Base-by-base conservation (phyloP, 2,888 invertebrate genomes). In the Amblyteles armatorius region DNA sequence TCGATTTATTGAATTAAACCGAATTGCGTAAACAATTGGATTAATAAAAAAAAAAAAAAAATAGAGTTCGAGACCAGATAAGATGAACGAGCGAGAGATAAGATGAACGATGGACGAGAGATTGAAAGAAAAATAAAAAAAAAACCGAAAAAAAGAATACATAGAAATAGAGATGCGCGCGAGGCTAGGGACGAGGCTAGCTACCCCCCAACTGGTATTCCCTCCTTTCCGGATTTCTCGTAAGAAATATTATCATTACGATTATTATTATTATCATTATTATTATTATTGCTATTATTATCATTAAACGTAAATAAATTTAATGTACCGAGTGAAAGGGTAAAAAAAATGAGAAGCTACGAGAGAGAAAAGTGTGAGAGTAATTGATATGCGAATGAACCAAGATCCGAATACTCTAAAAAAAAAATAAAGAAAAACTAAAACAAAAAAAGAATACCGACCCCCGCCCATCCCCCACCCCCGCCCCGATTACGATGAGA, bases 131-230 rank as follows among this genome's bases (percentile, higher is more conserved):
- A 68, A 55, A 33, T n/a, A n/a, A 19, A 50, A 55, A 50, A 69
- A 76, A 69, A 76, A 69, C 57, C 82, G 73, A 84, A 82, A 67
- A 79, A 82, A 81, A 86, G 71, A 63, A 65, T 65, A 63, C 80
- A 74, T 72, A 83, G 80, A 85, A 79, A 65, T 63, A 65, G 83
- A 72, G 71, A 88, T 86, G 88, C 91, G 92, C 91, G 90, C 93
- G 94, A 93, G 93, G 94, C 94, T 93, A 92, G 93, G 87, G 93
- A 93, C 93, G 93, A 93, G 92, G 92, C 93, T 94, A 94, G 93
- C 93, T 91, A 93, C 93, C 79, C 82, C 82, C 50, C 78, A 78
- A 80, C 79, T 85, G 82, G 82, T 73, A 79, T 85, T 72, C 77
- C 78, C 77, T 79, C 74, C 55, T 73, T 48, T 26, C 79, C 73